Base-by-base conservation (phyloP, 2,797 vertebrate species). In the Sebastes matsubarae region DNA sequence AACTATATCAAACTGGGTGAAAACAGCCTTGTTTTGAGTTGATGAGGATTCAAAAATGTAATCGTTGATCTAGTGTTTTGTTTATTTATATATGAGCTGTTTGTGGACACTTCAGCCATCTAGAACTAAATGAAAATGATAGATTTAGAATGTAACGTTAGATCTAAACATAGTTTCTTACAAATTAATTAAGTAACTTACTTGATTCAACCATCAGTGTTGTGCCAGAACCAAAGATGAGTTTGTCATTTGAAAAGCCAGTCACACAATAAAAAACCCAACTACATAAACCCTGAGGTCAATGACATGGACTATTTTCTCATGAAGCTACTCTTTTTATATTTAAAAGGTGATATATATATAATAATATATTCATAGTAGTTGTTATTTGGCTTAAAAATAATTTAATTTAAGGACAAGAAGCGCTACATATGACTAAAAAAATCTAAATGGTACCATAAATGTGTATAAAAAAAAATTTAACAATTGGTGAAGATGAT, bases 191-290 rank as follows among this genome's bases (percentile, higher is more conserved):
- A 66, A 58, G n/a, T 30, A 59, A 69, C 77, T 83, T 71, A 87
- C 84, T 77, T 54, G 71, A 50, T 61, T 67, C 16, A 14, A 84
- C 64, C n/a, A 4, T 70, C 9, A 89, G 65, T 30, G 65, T 60
- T n/a, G 58, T 79, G 22, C 83, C 88, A 54, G 68, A 64, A 18
- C 81, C 86, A 73, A 90, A 86, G 57, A 81, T 1, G 12, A 77
- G 6, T 20, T 75, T 60, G 27, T 12, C 4, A 11, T 30, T 83
- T 12, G 67, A 77, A 29, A 29, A 22, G 1, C 1, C 12, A 81
- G 64, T 59, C 84, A 84, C 89, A 88, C 87, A 74, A 6, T 42
- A 4, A 67, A 30, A 76, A 38, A 8, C 1, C 1, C 4, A 38
- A 16, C 2, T 18, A 7, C 81, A 2, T 55, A 68, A 88, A 87